These are phyloP conservation scores for Herpailurus yagouaroundi DNA, from an alignment of 2,113 vertebrate species.

Conservation along the genomic window DNA sequence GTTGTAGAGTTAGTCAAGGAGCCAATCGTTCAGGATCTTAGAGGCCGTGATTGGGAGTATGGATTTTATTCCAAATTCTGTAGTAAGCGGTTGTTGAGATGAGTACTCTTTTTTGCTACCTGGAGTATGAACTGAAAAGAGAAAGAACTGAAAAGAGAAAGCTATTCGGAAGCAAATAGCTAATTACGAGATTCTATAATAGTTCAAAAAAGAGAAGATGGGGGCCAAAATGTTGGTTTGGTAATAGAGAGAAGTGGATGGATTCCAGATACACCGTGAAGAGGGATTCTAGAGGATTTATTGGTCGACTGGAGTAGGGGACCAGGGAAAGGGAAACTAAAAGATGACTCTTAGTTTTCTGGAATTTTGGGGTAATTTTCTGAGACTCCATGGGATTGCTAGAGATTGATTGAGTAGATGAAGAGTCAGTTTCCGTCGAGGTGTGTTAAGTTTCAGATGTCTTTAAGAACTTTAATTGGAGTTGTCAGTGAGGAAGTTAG, in stretches of 20 bases:
- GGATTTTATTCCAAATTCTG: background rate
- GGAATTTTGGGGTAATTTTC: background rate
- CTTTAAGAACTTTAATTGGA: background rate
- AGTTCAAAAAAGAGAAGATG: background rate
- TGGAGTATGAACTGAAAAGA: background rate
- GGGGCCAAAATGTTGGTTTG: background rate
- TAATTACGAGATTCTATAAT: background rate
- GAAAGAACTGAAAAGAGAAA: background rate
- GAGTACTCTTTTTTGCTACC: background rate
- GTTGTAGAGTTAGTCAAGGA: background rate
- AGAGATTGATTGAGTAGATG: background rate
- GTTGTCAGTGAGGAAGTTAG: background rate
- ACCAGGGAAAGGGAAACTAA: background rate
- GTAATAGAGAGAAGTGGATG: background rate
- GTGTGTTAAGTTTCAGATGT: background rate
- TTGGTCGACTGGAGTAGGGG: background rate
- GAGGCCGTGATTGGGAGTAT: background rate
- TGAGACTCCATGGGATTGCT: background rate
- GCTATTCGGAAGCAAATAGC: background rate
- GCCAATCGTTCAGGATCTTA: background rate
- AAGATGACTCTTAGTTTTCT: background rate
- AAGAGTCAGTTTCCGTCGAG: background rate
- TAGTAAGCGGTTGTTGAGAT: background rate
- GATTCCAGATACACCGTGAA: background rate
- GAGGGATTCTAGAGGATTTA: background rate